Evolutionary conservation across 2,113 vertebrate species (phyloP).

Genomic region (Thinocorus orbignyianus): DNA sequence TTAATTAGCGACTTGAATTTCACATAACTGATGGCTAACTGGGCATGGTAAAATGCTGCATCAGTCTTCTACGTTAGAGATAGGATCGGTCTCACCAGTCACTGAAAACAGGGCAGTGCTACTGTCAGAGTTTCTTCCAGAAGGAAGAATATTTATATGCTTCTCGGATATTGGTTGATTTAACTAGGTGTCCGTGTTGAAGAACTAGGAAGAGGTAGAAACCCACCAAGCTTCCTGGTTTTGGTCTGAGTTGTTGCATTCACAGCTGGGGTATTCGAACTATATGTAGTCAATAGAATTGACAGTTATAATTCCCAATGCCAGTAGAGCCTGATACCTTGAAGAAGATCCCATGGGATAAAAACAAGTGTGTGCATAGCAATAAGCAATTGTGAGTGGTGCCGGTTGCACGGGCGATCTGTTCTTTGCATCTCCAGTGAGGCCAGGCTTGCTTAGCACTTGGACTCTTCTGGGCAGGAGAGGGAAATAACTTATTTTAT

Average conservation of each 20-base stretch:
- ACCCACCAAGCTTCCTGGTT: not conserved
- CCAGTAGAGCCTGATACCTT: not conserved
- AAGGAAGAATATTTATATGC: not conserved
- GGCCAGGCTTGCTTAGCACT: not conserved
- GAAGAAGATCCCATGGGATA: not conserved
- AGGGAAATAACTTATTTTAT: not conserved
- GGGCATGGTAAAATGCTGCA: not conserved
- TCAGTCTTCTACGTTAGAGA: not conserved
- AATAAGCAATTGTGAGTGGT: rapidly evolving
- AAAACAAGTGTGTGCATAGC: not conserved
- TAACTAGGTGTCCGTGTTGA: not conserved
- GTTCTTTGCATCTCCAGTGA: not conserved
- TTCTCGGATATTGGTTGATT: not conserved
- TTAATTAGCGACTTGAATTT: not conserved
- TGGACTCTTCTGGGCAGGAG: not conserved
- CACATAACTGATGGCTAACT: not conserved
- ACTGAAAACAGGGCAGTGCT: not conserved
- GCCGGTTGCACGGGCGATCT: rapidly evolving
- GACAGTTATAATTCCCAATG: rapidly evolving
- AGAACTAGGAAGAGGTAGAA: not conserved
- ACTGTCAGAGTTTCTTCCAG: not conserved
- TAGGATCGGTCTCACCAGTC: not conserved
- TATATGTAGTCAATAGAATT: not conserved
- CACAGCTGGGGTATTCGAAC: not conserved
- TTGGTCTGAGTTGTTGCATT: not conserved